Percentiles rank a stretch among this genome's conserved stretches.
Evolutionary conservation across 1,140 invertebrate genomes (phyloP).

Genomic region (Diorhabda sublineata): DNA sequence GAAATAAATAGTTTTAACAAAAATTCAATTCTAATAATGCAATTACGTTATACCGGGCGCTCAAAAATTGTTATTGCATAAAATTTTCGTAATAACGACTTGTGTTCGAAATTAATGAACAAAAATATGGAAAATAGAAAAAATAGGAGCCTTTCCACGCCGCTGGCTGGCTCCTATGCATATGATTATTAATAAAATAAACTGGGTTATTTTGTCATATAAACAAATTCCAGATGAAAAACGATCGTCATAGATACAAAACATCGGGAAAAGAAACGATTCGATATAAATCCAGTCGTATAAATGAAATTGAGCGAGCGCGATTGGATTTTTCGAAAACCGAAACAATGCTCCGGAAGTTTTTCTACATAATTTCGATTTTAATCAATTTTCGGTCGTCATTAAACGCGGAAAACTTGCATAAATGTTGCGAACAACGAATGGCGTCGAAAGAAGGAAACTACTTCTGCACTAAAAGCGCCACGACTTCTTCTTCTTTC

Average conservation of each 20-base stretch:
- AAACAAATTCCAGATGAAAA: constrained; percentile 5
- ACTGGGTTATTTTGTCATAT: constrained; percentile 4
- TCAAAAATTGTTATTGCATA: no score
- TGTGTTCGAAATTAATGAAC: no score
- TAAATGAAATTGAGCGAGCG: background rate
- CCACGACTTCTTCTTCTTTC: no score
- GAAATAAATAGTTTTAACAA: no score
- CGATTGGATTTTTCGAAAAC: constrained; percentile 6
- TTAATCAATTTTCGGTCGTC: no score
- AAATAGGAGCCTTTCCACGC: no score
- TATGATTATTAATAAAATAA: constrained; percentile 10
- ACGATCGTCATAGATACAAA: constrained; percentile 7
- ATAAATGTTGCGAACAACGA: background rate
- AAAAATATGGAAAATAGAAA: no score
- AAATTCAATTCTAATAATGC: no score
- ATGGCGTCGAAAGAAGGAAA: background rate
- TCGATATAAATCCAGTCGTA: background rate
- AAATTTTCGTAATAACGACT: no score
- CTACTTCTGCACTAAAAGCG: background rate
- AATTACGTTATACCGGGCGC: no score
- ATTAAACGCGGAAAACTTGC: background rate
- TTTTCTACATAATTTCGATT: no score
- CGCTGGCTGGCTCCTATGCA: background rate
- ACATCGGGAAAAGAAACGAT: background rate
- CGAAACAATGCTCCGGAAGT: no score